phyloP scores from a whole-genome alignment of 2,113 vertebrate species.

The Recurvirostra avosetta region DNA sequence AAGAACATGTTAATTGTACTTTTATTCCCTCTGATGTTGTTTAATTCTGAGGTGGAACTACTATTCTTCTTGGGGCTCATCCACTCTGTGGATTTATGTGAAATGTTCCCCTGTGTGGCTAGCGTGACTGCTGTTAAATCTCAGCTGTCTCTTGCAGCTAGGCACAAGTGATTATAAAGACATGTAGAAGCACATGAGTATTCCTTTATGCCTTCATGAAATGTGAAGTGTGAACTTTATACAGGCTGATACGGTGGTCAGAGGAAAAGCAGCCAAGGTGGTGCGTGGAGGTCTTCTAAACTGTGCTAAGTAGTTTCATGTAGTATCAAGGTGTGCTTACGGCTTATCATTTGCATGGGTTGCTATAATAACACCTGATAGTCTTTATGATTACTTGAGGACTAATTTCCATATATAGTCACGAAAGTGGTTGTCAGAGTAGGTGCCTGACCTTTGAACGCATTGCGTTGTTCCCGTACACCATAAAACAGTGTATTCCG shows the following conservation, averaged over 20 bases:
- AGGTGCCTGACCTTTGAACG: slow-evolving; percentile 10
- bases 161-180: not conserved
- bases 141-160: not conserved
- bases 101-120: not conserved
- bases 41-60: not conserved
- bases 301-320: not conserved
- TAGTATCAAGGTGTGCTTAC: not conserved
- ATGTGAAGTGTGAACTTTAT: not conserved
- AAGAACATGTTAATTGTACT: not conserved
- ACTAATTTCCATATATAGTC: not conserved
- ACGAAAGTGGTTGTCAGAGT: not conserved
- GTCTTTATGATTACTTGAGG: not conserved
- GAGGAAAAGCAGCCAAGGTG: not conserved
- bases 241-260: accelerated
- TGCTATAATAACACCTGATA: not conserved
- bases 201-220: not conserved
- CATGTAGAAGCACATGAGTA: accelerated
- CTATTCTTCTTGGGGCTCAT: not conserved
- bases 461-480: not conserved
- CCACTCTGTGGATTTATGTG: not conserved
- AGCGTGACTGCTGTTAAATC: not conserved
- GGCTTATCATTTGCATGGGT: not conserved
- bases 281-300: not conserved
- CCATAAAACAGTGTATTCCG: not conserved
- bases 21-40: not conserved